Evolutionary conservation across 2,113 vertebrate genomes (phyloP), one percentile per base, ranked within the genome.

Genomic region (Machaerirhynchus nigripectus): DNA sequence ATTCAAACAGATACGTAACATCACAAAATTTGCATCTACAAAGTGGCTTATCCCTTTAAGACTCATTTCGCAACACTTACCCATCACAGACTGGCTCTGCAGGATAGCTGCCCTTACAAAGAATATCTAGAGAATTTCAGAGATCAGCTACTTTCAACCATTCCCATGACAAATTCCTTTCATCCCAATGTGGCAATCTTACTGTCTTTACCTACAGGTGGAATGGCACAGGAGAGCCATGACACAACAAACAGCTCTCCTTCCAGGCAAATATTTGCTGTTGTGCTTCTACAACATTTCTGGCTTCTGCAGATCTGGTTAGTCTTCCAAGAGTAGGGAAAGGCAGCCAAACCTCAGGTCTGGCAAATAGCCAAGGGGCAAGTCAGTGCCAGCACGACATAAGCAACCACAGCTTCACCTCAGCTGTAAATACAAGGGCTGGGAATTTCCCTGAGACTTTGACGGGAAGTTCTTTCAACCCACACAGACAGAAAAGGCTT

Each of bases 391-490:
- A 78, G 92, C 50, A 59, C 26, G 49, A 96, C 80, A 89, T 61
- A 80, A 84, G 28, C 89, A 95, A 89, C 46, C 87, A 84, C 70
- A 85, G 33, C 70, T 93, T 94, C 64, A 74, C 8, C 47, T 90
- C 90, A 76, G 90, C 86, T 86, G 88, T 55, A 89, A 87, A 89
- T 33, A 81, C 57, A 47, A 84, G 60, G 50, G 67, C 77, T 82
- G 93, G 97, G 96, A 92, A 69, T 97, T 97, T 93, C 95, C 96
- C 93, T 21, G 23, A 67, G 65, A 42, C 46, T 76, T 50, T 84
- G 78, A 82, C 19, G 7, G 96, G 96, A 97, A 97, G 60, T 76
- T 81, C 46, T 76, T 59, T 89, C 85, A 80, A 52, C 13, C 63
- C 0, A 0, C 6, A 1, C 49, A 61, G 75, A 24, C 88, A 91